Conservation (phyloP, 1,140 invertebrate genomes). For the Diuraphis noxia region DNA sequence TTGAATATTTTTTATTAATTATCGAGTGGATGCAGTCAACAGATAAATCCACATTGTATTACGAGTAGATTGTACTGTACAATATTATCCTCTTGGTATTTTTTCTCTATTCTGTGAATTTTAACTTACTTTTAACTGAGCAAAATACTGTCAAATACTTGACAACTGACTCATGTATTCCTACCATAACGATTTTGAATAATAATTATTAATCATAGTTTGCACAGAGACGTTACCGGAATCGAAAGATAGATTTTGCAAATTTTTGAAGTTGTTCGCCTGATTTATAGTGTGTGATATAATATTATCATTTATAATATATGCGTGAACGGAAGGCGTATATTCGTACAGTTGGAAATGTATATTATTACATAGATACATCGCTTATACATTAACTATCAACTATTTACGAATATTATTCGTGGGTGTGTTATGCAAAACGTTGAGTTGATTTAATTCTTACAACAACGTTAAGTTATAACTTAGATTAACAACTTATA, state of each 20-base stretch:
- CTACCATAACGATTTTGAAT: not conserved
- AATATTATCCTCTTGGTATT: not conserved
- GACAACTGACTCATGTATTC: not conserved
- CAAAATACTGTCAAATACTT: not conserved
- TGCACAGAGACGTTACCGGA: not conserved
- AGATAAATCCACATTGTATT: no score
- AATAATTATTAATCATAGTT: not conserved
- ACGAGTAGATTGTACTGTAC: not conserved
- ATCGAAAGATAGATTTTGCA: not conserved
- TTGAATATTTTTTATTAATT: not conserved
- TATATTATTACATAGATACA: not conserved
- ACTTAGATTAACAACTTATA: not conserved
- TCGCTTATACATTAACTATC: no score
- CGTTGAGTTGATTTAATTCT: no score
- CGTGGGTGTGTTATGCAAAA: not conserved
- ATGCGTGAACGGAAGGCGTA: not conserved
- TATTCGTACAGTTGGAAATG: not conserved
- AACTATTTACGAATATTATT: no score
- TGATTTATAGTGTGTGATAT: not conserved
- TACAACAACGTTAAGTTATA: no score
- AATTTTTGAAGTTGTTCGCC: not conserved
- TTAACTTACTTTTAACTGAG: not conserved
- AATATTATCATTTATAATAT: not conserved
- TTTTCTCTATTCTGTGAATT: not conserved
- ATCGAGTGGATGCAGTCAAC: not conserved